phyloP scores from a whole-genome alignment of 2,113 vertebrate genomes.

The Eubucco bourcierii region DNA sequence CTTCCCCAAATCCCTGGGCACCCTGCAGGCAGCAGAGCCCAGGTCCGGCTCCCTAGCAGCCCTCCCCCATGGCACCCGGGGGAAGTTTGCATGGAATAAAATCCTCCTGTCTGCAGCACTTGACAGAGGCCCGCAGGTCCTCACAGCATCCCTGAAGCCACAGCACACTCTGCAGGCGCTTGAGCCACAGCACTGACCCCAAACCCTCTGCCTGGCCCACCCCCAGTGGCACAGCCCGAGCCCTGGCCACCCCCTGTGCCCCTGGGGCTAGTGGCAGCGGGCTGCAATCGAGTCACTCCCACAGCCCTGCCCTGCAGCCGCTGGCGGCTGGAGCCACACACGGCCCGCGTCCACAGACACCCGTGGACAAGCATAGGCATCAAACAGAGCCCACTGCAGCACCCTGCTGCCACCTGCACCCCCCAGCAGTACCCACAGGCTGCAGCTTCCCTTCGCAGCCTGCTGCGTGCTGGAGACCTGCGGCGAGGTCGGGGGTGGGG shows the following conservation, averaged over 20 bases:
- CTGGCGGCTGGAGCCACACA: rapidly evolving
- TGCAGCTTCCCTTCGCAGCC: neutral
- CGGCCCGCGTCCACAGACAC: rapidly evolving
- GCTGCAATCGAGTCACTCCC: neutral
- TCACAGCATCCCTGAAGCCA: slow-evolving; percentile 30
- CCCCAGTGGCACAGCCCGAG: rapidly evolving
- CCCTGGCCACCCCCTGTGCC: rapidly evolving
- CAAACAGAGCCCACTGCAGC: neutral
- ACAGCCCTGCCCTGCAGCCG: neutral
- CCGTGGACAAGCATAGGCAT: neutral
- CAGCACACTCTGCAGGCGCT: slow-evolving; percentile 64
- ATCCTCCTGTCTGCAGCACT: neutral
- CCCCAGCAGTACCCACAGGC: neutral
- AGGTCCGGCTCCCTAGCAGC: neutral
- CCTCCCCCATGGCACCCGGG: neutral
- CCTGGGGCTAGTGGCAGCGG: neutral
- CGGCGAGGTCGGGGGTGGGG: neutral
- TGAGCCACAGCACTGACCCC: neutral
- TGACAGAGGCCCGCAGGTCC: neutral
- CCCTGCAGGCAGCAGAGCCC: neutral
- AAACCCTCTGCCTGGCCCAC: rapidly evolving
- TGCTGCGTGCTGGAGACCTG: rapidly evolving
- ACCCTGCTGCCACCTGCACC: too few relatives aligned
- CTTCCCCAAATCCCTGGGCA: neutral
- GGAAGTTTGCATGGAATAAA: neutral